Percentiles rank a stretch among this genome's conserved stretches.
Evolutionary conservation across 1,140 invertebrate genomes (phyloP).

Genomic region (Thaumatotibia leucotreta): DNA sequence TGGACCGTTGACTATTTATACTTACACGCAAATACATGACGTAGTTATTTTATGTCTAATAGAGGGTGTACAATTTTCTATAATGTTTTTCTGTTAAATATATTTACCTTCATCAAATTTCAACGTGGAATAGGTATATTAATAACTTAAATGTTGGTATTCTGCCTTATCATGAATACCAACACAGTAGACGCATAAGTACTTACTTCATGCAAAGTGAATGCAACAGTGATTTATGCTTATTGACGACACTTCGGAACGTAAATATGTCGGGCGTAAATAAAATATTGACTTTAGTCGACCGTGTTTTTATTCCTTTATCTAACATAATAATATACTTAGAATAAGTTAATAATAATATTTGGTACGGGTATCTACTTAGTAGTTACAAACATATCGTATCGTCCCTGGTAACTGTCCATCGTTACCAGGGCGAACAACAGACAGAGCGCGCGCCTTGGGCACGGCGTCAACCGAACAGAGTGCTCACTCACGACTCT

Average conservation of each 20-base stretch:
- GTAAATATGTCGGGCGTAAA: conserved; percentile 8
- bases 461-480: conserved; percentile 26
- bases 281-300: conserved; percentile 15
- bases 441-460: conserved; percentile 42
- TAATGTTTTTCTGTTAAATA: no score
- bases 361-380: conserved; percentile 58
- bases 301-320: conserved; percentile 16
- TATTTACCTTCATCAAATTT: no score
- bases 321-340: conserved; percentile 14
- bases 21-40: no score
- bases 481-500: conserved; percentile 54
- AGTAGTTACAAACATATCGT: conserved; percentile 68
- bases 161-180: background rate
- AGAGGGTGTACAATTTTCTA: no score
- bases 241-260: background rate
- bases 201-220: background rate
- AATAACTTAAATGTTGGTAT: background rate
- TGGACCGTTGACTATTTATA: no score
- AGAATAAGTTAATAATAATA: conserved; percentile 26
- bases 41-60: no score
- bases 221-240: background rate
- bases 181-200: background rate
- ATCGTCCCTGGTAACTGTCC: conserved; percentile 45
- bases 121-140: no score
- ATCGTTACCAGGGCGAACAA: conserved; percentile 38